A percentile compares a stretch with the other conserved stretches of the same genome.
Conservation (phyloP, 2,113 vertebrate genomes). For the Oryzias curvinotus region DNA sequence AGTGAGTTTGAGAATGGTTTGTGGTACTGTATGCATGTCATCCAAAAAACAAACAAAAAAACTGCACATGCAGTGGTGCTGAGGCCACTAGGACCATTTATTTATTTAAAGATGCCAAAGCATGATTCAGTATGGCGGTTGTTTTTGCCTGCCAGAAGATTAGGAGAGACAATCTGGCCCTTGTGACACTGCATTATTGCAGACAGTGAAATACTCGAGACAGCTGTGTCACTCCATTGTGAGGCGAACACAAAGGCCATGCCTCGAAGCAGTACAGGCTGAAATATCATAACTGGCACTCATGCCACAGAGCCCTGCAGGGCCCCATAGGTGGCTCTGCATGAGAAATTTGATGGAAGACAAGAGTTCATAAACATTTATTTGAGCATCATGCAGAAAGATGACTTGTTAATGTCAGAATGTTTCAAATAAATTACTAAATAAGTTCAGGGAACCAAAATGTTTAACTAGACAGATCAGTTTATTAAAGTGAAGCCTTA, state of each 20-base stretch:
- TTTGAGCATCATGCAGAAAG: slow-evolving; percentile 9
- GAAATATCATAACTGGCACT: slow-evolving; percentile 48
- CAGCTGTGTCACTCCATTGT: slow-evolving; percentile 61
- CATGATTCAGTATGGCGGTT: slow-evolving; percentile 43
- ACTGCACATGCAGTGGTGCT: slow-evolving; percentile 7
- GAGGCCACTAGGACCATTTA: slow-evolving; percentile 30
- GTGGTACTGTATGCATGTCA: slow-evolving; percentile 23
- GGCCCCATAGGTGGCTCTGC: slow-evolving; percentile 45
- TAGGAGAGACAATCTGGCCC: slow-evolving; percentile 57
- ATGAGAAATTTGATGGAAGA: slow-evolving; percentile 1
- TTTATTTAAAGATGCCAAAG: slow-evolving; percentile 48
- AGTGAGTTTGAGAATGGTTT: not conserved
- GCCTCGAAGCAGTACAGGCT: slow-evolving; percentile 27
- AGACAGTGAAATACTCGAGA: slow-evolving; percentile 61
- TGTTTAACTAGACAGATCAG: too few relatives aligned
- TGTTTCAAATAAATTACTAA: too few relatives aligned
- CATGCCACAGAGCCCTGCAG: not conserved
- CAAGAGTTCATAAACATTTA: slow-evolving; percentile 11
- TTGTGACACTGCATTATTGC: slow-evolving; percentile 54
- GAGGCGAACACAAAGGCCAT: slow-evolving; percentile 49
- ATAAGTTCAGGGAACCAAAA: too few relatives aligned
- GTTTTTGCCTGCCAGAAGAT: slow-evolving; percentile 49
- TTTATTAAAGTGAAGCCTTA: too few relatives aligned
- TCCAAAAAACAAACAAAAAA: slow-evolving; percentile 12
- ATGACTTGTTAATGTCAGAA: not conserved